Evolutionary conservation across 1,140 invertebrate genomes (phyloP), one percentile per base, ranked within the genome.

Genomic region (Drosophila kohkoa): DNA sequence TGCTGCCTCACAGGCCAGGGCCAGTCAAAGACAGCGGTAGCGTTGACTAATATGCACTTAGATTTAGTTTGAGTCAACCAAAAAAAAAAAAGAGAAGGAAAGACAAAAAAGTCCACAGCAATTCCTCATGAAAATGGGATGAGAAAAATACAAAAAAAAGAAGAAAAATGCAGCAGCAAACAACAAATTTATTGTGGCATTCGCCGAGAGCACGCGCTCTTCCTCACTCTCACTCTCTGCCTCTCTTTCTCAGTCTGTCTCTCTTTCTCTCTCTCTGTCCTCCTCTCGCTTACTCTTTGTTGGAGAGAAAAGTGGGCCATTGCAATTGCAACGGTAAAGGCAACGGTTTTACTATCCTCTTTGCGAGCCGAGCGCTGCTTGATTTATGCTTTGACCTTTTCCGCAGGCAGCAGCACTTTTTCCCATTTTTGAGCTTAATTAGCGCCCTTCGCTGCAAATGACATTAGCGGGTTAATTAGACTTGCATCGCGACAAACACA

Each of bases 321-420:
- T 76, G 77, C 80, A 88, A 87, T 88, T 87, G 83, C 83, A 87
- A 71, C 73, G 35, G 51, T 66, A 66, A 66, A 35, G 45, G 35
- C 48, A 51, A 63, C 51, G 43, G 43, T 25, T 49, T 32, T 11
- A 25, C 25, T n/a, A 10, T 54, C 6, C 55, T 13, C 32, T 30
- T 15, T 55, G 30, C 15, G 32, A 3, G 6, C 58, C 46, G 46
- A 5, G 6, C 46, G 4, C 67, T 30, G 62, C 45, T 81, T 88
- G 81, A 88, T 88, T 88, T 88, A 88, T 88, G 85, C 81, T 88
- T 88, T 88, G 85, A 88, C 83, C 83, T 86, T 86, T 86, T 87
- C 82, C 82, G 82, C 82, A 83, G 77, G 77, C 83, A 77, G 79
- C 68, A 66, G 79, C 68, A 66, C 51, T 87, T 79, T 82, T 69